Conservation (phyloP, 2,888 invertebrate species). For the Xylocampa areola region DNA sequence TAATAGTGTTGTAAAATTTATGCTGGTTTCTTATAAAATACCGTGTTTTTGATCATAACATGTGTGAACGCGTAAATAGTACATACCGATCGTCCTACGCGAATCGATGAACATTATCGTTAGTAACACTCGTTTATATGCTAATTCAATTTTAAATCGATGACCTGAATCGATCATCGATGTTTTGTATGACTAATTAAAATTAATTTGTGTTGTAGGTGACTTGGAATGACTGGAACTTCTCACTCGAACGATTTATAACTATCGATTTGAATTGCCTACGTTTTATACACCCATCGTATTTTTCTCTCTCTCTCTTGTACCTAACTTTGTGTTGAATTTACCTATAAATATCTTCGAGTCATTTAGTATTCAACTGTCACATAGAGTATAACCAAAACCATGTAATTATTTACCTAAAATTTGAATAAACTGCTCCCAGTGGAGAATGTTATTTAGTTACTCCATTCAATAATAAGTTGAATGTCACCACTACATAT, state of each 20-base stretch:
- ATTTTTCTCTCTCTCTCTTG: too few relatives aligned
- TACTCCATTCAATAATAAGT: conserved; percentile 9
- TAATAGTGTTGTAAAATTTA: conserved; percentile 31
- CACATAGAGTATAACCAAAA: too few relatives aligned
- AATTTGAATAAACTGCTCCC: conserved; percentile 10
- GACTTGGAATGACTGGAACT: conserved; percentile 36
- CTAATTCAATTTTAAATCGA: conserved; percentile 50
- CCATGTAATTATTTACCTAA: too few relatives aligned
- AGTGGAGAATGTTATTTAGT: conserved; percentile 1
- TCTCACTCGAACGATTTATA: conserved; percentile 45
- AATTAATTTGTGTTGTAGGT: conserved; percentile 55
- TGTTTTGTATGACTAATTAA: conserved; percentile 52
- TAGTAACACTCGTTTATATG: conserved; percentile 51
- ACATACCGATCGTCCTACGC: conserved; percentile 45
- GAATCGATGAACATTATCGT: conserved; percentile 48
- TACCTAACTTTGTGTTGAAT: too few relatives aligned
- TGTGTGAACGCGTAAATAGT: conserved; percentile 38
- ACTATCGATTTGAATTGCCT: conserved; percentile 50
- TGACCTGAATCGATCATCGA: conserved; percentile 46
- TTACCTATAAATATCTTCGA: too few relatives aligned
- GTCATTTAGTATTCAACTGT: too few relatives aligned
- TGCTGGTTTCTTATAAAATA: conserved; percentile 24
- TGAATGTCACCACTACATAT: conserved; percentile 10
- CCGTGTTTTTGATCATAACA: conserved; percentile 30
- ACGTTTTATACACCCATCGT: conserved; percentile 41